A percentile compares a stretch with the other conserved stretches of the same genome.
These are phyloP conservation scores for Xanthorhoe designata DNA, from an alignment of 2,888 invertebrate species.

Conservation along the genomic window DNA sequence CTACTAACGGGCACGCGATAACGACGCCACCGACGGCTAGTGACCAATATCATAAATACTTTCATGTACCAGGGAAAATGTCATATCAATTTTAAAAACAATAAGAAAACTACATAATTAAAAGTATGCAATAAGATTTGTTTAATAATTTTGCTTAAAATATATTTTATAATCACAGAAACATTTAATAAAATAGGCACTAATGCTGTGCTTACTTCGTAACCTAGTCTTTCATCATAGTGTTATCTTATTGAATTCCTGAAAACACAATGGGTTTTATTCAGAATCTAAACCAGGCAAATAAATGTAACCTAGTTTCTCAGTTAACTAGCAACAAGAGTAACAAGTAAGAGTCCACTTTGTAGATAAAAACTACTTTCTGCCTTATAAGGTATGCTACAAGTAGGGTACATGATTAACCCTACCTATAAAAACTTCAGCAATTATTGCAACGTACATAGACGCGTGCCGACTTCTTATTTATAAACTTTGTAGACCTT, in stretches of 20 bases:
- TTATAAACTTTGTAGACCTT: constrained; percentile 26
- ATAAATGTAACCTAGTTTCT: background rate
- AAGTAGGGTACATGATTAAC: background rate
- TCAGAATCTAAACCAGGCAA: constrained; percentile 2
- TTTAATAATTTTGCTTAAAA: too few relatives aligned
- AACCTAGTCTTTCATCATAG: too few relatives aligned
- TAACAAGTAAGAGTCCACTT: background rate
- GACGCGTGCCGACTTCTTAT: constrained; percentile 33
- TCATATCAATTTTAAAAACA: background rate
- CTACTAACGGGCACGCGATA: constrained; percentile 58
- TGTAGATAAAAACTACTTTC: background rate
- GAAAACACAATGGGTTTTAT: constrained; percentile 22
- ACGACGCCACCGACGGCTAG: constrained; percentile 53
- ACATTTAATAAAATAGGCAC: too few relatives aligned
- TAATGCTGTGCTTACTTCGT: too few relatives aligned
- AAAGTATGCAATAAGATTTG: too few relatives aligned
- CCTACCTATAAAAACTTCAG: constrained; percentile 4
- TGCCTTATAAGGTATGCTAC: background rate
- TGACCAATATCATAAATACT: constrained; percentile 57
- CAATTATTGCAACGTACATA: constrained; percentile 28
- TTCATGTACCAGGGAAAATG: constrained; percentile 35
- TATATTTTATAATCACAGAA: too few relatives aligned
- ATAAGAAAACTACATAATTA: too few relatives aligned
- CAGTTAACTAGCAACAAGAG: background rate
- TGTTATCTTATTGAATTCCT: too few relatives aligned